These are phyloP conservation scores for Leucania comma DNA, from an alignment of 2,888 invertebrate species.

Conservation along the genomic window DNA sequence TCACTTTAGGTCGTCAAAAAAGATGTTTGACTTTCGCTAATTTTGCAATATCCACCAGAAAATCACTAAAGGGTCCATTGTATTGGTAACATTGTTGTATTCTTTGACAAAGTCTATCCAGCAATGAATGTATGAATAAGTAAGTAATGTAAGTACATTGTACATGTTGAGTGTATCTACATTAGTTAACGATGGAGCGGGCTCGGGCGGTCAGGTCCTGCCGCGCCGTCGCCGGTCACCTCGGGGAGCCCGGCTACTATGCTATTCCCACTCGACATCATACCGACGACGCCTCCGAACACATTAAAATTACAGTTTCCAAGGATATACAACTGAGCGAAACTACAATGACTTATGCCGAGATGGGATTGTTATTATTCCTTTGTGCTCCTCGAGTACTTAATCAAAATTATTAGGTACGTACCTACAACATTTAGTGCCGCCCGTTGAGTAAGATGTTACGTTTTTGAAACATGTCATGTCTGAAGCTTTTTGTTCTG, in stretches of 20 bases:
- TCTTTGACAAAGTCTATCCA: neutral
- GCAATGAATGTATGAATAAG: constrained; percentile 47
- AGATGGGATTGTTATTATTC: constrained; percentile 88
- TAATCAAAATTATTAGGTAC: constrained; percentile 86
- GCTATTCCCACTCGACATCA: constrained; percentile 80
- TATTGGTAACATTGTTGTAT: neutral
- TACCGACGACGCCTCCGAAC: constrained; percentile 84
- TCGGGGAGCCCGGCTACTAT: constrained; percentile 74
- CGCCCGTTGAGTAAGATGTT: constrained; percentile 71
- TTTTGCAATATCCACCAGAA: no score
- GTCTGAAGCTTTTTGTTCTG: constrained; percentile 13
- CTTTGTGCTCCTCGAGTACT: constrained; percentile 84
- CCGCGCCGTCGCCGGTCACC: constrained; percentile 66
- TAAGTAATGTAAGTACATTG: constrained; percentile 48
- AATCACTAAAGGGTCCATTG: neutral
- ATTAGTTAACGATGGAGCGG: constrained; percentile 73
- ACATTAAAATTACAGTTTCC: constrained; percentile 90
- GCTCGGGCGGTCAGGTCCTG: constrained; percentile 57
- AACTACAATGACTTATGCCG: constrained; percentile 83
- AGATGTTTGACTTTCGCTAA: neutral
- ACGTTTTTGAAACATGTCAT: constrained; percentile 64
- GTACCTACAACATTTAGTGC: constrained; percentile 66
- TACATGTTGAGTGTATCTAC: constrained; percentile 61
- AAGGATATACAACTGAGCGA: constrained; percentile 82
- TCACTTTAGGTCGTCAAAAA: no score